A percentile compares a stretch with the other conserved stretches of the same genome.
Conservation (phyloP, 2,888 invertebrate genomes). For the Cosmopolites sordidus region DNA sequence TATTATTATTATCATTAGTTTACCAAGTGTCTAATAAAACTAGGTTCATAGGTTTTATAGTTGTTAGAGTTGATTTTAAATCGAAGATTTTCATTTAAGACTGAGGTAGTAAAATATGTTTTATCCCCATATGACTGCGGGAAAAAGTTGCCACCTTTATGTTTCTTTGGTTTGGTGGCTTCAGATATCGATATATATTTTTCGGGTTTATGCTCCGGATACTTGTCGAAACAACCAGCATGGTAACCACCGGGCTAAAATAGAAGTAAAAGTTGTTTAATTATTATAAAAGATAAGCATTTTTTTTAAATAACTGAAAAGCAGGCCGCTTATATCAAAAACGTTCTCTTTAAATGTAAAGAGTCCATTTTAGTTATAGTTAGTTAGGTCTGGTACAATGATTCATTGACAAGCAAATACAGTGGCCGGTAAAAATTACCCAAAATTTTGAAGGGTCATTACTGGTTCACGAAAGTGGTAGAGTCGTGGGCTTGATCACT, state of each 20-base stretch:
- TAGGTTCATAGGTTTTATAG: constrained; percentile 30
- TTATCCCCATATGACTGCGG: constrained; percentile 35
- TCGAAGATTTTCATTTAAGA: constrained; percentile 34
- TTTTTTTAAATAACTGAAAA: too few relatives aligned
- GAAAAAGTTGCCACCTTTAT: constrained; percentile 27
- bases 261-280: background rate
- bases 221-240: constrained; percentile 37
- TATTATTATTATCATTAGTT: too few relatives aligned
- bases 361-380: too few relatives aligned
- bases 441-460: too few relatives aligned
- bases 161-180: constrained; percentile 26
- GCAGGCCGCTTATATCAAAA: too few relatives aligned
- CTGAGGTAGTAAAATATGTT: constrained; percentile 32
- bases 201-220: constrained; percentile 34
- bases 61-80: constrained; percentile 34
- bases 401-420: too few relatives aligned
- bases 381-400: too few relatives aligned
- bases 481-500: too few relatives aligned
- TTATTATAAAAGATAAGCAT: too few relatives aligned
- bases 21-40: constrained; percentile 34
- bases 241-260: constrained; percentile 37
- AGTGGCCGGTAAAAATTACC: too few relatives aligned
- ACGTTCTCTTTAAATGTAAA: too few relatives aligned
- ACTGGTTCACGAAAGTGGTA: too few relatives aligned
- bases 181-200: constrained; percentile 30